Evolutionary conservation across 2,113 vertebrate genomes (phyloP), one percentile per base, ranked within the genome.

Genomic region (Pseudorectes ferrugineus): DNA sequence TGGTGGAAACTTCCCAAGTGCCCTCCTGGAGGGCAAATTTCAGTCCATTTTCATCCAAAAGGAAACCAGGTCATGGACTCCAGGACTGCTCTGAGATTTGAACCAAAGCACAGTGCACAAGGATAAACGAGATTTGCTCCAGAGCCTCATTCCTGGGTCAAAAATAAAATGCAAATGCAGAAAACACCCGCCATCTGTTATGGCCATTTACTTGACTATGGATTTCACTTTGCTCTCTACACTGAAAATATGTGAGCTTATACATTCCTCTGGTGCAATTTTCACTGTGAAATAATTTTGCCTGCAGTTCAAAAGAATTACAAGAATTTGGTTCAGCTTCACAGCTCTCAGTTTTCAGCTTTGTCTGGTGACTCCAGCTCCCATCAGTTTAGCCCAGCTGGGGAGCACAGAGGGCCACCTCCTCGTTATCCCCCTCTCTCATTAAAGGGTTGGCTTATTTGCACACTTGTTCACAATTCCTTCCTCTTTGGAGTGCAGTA

Each of bases 211-310:
- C 16, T 66, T 66, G 19, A 77, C 42, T 29, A 81, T 0, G 14
- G 79, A 80, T 84, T 96, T 96, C 63, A 59, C 59, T 84, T 74
- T 5, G 1, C 46, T 58, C 54, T 73, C 71, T 63, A 62, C 66
- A 80, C 74, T 66, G 57, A 83, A 96, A 93, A 57, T 67, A 73
- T 77, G 73, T 70, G 24, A 90, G 79, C 59, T 89, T 91, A 94
- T 48, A 79, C 25, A 49, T 31, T 91, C 36, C 62, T 82, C 49
- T 46, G n/a, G 31, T 86, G 90, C 38, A 70, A 74, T 70, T 88
- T 90, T 62, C 58, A 80, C 71, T 42, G 55, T 90, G 55, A 90
- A 90, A 80, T 80, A 83, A 85, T 92, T 91, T 77, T 94, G 85
- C 43, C 55, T 63, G 57, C 26, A 80, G 79, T 83, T 96, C 82